Base-by-base conservation (phyloP, 2,113 vertebrate species). In the Dunckerocampus dactyliophorus region DNA sequence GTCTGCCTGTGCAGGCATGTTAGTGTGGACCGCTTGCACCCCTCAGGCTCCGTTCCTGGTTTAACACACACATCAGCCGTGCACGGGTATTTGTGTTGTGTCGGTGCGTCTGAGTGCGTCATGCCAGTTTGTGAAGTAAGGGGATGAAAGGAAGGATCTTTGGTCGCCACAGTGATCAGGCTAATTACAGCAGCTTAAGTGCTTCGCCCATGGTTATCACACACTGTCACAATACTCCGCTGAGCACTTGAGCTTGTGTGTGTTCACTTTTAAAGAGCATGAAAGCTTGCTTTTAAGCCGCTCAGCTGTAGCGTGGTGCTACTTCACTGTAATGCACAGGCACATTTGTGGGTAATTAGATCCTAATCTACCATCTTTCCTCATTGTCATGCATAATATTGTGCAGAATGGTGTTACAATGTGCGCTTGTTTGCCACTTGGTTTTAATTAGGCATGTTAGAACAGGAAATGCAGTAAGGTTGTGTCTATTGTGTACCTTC, bases 161-260 rank as follows among this genome's bases (percentile, higher is more conserved):
- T 89, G 81, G 87, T 86, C 84, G 48, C 85, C 78, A 71, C 75
- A 63, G 86, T 77, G 75, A 85, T 89, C 85, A 76, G 85, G 75
- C 88, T 91, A 91, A 91, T 92, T 92, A 91, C 87, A 83, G 86
- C 83, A 84, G 88, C 87, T 90, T 92, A 92, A 92, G 90, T 90
- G 88, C 84, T 87, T 89, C 84, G 89, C 82, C 89, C 89, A 83
- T 72, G 82, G 86, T 86, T 86, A 87, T 86, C 85, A 83, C 88
- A 90, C 83, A 89, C 87, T 87, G 83, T 83, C 85, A 83, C 72
- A 85, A 87, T 58, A 77, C 80, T 81, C 86, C 72, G 75, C 87
- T 63, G 76, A 78, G 84, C 62, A 52, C 71, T 64, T 43, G 57
- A 77, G 82, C 67, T 63, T 75, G 75, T 78, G 74, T 61, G 71